Conservation (phyloP, 2,888 invertebrate genomes). For the Netelia melanura region DNA sequence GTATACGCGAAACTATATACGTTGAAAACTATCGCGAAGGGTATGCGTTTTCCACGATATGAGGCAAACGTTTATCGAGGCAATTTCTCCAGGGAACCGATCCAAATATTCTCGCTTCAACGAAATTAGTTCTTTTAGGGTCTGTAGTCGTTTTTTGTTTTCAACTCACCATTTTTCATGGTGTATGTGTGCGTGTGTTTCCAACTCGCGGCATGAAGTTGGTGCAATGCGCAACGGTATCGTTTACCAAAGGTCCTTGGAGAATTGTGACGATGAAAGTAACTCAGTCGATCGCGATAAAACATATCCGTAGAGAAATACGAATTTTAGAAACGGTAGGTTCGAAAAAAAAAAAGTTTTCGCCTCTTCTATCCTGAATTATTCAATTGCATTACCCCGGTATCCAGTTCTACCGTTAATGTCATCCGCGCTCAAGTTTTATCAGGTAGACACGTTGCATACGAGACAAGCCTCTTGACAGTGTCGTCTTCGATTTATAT, state of each 20-base stretch:
- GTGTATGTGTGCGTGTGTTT: not conserved
- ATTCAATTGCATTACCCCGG: not conserved
- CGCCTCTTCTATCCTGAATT: not conserved
- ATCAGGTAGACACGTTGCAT: too few species aligned
- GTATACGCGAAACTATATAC: constrained; percentile 3
- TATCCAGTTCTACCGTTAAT: too few species aligned
- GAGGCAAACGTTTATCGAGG: constrained; percentile 57
- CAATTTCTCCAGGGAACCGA: constrained; percentile 57
- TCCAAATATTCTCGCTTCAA: constrained; percentile 38
- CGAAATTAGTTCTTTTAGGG: constrained; percentile 17
- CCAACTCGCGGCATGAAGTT: too few species aligned
- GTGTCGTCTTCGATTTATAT: too few species aligned
- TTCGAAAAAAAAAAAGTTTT: too few species aligned
- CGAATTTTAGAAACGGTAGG: too few species aligned
- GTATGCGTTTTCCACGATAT: constrained; percentile 25
- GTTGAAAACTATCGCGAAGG: constrained; percentile 44
- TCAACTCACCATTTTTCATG: not conserved
- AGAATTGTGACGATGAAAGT: not conserved
- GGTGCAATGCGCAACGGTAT: not conserved
- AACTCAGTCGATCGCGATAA: not conserved
- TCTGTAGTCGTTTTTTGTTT: not conserved
- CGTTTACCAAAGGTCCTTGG: not conserved
- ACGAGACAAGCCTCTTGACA: too few species aligned
- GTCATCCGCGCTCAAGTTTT: too few species aligned
- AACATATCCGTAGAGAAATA: too few species aligned